Percentiles rank a stretch among this genome's conserved stretches.
Conservation (phyloP, 2,113 vertebrate genomes). For the Neotoma lepida region DNA sequence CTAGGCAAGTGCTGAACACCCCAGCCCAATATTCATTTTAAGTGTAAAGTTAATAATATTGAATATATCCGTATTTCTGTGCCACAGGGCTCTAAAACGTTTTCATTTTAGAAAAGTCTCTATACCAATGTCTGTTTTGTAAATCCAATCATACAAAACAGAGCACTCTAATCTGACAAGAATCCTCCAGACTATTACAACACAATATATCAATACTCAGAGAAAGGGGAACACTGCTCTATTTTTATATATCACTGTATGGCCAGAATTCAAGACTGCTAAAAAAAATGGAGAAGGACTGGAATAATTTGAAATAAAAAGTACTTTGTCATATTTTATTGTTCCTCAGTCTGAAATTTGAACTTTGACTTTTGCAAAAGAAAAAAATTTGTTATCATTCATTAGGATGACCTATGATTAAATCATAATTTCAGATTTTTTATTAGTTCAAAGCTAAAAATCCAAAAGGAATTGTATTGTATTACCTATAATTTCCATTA, state of each 20-base stretch:
- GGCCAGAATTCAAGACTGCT: background rate
- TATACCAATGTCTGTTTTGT: background rate
- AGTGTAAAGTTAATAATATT: background rate
- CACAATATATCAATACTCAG: background rate
- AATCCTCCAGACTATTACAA: background rate
- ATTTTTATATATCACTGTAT: slow-evolving; percentile 13
- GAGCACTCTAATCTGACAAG: background rate
- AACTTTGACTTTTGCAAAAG: background rate
- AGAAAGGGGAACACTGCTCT: background rate
- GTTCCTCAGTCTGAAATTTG: background rate
- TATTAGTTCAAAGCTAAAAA: background rate
- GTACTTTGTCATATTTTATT: background rate
- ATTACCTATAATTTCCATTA: background rate
- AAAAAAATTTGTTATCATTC: background rate
- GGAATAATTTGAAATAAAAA: slow-evolving; percentile 19
- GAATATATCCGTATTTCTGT: background rate
- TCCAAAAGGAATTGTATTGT: background rate
- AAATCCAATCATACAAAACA: slow-evolving; percentile 7
- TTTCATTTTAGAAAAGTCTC: background rate
- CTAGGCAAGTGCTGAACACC: background rate
- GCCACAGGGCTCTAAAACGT: background rate
- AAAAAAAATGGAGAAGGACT: background rate
- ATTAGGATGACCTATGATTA: background rate
- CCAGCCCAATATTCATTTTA: background rate
- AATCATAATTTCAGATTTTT: background rate